Conservation (phyloP, 2,113 vertebrate genomes). For the Calidris pygmaea region DNA sequence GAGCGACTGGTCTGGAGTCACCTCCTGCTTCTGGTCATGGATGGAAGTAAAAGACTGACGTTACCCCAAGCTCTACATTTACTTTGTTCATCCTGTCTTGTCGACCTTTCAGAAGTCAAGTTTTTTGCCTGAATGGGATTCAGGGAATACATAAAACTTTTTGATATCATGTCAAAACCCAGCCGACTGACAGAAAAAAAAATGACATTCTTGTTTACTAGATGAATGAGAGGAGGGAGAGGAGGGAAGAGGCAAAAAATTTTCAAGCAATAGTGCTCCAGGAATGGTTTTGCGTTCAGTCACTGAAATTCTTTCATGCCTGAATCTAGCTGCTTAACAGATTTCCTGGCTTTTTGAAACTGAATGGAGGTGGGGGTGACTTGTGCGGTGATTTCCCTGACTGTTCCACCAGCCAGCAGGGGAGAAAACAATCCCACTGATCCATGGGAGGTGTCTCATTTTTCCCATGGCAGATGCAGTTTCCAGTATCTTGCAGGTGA, state of each 20-base stretch:
- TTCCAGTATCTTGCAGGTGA: neutral
- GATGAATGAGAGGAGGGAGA: neutral
- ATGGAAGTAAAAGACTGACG: neutral
- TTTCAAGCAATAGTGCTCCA: neutral
- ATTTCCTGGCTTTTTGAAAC: neutral
- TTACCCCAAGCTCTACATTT: neutral
- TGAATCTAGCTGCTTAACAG: neutral
- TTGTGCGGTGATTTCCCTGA: neutral
- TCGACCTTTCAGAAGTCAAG: neutral
- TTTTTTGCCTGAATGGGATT: neutral
- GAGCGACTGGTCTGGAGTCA: neutral
- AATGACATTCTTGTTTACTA: neutral
- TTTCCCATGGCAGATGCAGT: neutral
- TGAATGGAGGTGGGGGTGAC: neutral
- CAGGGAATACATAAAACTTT: neutral
- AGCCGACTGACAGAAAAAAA: neutral
- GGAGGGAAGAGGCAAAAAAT: neutral
- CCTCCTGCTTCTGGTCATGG: neutral
- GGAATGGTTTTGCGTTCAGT: neutral
- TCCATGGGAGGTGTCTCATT: neutral
- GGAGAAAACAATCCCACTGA: neutral
- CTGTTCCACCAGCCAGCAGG: neutral
- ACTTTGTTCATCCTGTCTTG: neutral
- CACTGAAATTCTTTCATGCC: neutral
- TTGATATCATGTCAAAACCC: neutral